These are phyloP conservation scores for Nyctibius bracteatus DNA, from an alignment of 2,113 vertebrate genomes.

Conservation along the genomic window DNA sequence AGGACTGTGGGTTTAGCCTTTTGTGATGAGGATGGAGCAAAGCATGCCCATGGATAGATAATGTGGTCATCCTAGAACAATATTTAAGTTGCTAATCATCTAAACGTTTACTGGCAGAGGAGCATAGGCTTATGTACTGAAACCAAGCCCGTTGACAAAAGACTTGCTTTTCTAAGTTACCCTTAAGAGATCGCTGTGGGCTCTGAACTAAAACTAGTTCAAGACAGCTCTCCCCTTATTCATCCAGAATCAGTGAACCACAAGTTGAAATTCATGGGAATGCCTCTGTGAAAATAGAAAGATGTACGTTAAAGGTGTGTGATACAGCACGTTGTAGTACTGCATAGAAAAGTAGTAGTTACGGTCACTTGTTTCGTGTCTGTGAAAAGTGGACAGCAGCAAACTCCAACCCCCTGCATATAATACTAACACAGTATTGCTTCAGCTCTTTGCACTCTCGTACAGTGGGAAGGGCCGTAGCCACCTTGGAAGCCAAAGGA, in stretches of 20 bases:
- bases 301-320: neutral
- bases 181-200: neutral
- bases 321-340: rapidly evolving
- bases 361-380: neutral
- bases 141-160: neutral
- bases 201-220: neutral
- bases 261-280: neutral
- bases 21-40: neutral
- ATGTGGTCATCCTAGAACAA: neutral
- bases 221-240: neutral
- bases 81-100: neutral
- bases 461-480: neutral
- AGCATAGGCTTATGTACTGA: neutral
- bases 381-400: neutral
- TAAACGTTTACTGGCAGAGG: neutral
- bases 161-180: neutral
- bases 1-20: neutral
- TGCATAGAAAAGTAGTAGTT: neutral
- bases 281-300: neutral
- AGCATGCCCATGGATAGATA: neutral
- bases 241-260: neutral
- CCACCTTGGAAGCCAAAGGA: neutral
- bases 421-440: neutral
- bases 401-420: neutral
- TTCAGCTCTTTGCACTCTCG: neutral